Evolutionary conservation across 2,797 vertebrate species (phyloP), one percentile per base, ranked within the genome.

Genomic region (Neomorphus geoffroyi): DNA sequence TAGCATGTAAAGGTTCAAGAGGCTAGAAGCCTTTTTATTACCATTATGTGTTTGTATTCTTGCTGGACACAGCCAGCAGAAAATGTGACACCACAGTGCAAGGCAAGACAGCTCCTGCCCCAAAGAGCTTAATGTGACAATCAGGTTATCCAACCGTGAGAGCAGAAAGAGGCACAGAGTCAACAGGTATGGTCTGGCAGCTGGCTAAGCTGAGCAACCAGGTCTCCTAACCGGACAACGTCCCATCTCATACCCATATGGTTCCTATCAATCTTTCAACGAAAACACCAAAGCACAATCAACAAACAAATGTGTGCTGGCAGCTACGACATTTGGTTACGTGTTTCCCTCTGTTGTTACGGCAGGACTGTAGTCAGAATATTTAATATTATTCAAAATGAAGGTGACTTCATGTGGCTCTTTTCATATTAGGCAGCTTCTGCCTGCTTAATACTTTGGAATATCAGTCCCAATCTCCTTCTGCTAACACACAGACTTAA

Each of bases 251-350:
- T 11, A 85, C 35, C 62, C 81, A 62, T 48, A 70, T 13, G 51
- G 37, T 26, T 89, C 67, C 56, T 71, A 43, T 57, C 72, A 80
- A 57, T 12, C 35, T 77, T 57, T 37, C 61, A 45, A 32, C 13
- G 45, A 60, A 85, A 92, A 53, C 32, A 33, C 27, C 30, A 70
- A 56, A 35, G 43, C 64, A 77, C 39, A 89, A 64, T 32, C 71
- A 62, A 37, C 17, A 75, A 45, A 88, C 27, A 51, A 80, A 81
- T 0, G 0, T 5, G 10, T 0, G 0, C 65, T 73, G 0, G 0
- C 12, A 67, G 51, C 35, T 48, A 45, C 3, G 28, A 51, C 39
- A 27, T 32, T 74, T 18, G 3, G 8, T 9, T 22, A 17, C 56
- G 37, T 13, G 30, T 8, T 70, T 46, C 39, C 35, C n/a, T 54